These are phyloP conservation scores for Brotogeris chrysoptera DNA, from an alignment of 2,797 vertebrate species.

Conservation along the genomic window DNA sequence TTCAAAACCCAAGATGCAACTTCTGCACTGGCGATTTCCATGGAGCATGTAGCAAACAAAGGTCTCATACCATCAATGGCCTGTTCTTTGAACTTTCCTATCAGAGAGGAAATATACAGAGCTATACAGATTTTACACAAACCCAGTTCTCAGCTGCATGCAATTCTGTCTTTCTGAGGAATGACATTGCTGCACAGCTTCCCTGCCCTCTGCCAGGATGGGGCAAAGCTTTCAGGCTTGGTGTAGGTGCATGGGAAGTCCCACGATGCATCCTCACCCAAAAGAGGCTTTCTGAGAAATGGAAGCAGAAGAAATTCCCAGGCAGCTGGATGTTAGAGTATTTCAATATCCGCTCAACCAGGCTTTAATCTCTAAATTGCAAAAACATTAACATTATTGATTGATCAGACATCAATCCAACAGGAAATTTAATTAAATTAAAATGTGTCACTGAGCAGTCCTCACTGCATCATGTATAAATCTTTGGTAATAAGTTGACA, in stretches of 20 bases:
- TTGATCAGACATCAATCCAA: constrained; percentile 84
- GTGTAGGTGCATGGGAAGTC: neutral
- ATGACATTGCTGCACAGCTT: neutral
- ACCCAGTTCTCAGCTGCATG: neutral
- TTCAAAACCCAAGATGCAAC: neutral
- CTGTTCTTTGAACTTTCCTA: neutral
- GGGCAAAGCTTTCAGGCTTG: neutral
- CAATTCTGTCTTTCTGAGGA: neutral
- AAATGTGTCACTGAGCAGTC: constrained; percentile 80
- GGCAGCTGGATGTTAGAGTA: constrained; percentile 11
- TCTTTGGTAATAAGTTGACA: constrained; percentile 79
- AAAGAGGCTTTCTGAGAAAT: neutral
- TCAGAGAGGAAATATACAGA: neutral
- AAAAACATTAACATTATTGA: constrained; percentile 88
- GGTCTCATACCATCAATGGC: neutral
- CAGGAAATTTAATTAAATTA: constrained; percentile 87
- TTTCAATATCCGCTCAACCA: constrained; percentile 54
- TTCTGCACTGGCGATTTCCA: neutral
- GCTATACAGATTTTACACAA: neutral
- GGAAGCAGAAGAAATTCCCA: neutral
- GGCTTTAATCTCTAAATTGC: constrained; percentile 85
- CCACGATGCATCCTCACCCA: neutral
- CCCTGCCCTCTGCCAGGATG: neutral
- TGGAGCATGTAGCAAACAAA: neutral
- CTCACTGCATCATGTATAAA: constrained; percentile 76